Conservation (phyloP, 2,797 vertebrate genomes). For the Muscicapa striata region DNA sequence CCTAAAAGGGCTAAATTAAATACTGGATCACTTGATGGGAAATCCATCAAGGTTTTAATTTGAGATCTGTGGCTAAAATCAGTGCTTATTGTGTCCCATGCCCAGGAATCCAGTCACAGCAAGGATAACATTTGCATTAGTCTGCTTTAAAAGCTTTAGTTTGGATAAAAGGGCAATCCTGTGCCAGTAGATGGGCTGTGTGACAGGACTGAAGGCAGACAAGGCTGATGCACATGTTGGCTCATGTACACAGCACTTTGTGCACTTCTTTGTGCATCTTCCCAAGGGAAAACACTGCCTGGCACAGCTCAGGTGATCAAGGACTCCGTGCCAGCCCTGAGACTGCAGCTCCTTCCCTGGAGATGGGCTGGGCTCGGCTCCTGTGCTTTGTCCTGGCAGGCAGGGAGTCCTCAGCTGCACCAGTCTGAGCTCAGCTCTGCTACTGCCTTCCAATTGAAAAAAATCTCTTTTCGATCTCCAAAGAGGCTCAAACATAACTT, state of each 20-base stretch:
- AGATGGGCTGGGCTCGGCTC: neutral
- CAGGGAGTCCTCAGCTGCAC: neutral
- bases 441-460: neutral
- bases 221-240: neutral
- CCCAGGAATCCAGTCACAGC: neutral
- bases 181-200: neutral
- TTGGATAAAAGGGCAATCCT: neutral
- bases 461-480: neutral
- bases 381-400: neutral
- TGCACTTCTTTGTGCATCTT: neutral
- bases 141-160: neutral
- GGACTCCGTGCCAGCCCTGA: neutral
- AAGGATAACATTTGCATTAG: neutral
- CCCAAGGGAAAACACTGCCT: neutral
- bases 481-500: neutral
- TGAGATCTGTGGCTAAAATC: neutral
- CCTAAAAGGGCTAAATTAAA: neutral
- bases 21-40: neutral
- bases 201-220: neutral
- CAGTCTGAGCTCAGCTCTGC: neutral
- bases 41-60: neutral
- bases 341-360: neutral
- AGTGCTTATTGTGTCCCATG: neutral
- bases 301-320: neutral
- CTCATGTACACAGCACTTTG: neutral